These are phyloP conservation scores for Drosophila nikananu DNA, from an alignment of 1,140 invertebrate species.

Conservation along the genomic window DNA sequence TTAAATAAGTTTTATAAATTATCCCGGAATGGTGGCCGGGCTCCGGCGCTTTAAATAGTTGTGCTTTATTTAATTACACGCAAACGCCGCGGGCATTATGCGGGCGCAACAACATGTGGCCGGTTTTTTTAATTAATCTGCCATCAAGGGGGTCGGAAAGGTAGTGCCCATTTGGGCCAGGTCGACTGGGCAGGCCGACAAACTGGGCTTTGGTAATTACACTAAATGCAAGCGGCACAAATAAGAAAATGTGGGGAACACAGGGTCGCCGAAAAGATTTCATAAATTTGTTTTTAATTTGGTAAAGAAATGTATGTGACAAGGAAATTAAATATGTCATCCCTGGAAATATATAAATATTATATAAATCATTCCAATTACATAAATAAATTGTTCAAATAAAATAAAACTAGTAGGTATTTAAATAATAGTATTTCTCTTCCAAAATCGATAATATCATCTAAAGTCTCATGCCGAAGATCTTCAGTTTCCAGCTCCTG, in stretches of 20 bases:
- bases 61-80: slow-evolving; percentile 65
- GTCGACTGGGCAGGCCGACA: background rate
- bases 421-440: background rate
- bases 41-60: slow-evolving; percentile 50
- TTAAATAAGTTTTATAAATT: slow-evolving; percentile 59
- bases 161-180: slow-evolving; percentile 14
- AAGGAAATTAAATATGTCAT: background rate
- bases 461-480: no score
- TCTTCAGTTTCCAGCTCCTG: background rate
- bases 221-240: background rate
- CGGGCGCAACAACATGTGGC: slow-evolving; percentile 35
- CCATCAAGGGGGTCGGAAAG: slow-evolving; percentile 14
- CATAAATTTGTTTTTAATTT: background rate
- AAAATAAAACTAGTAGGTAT: background rate
- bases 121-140: slow-evolving; percentile 54
- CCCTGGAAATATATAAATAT: background rate
- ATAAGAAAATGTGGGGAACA: background rate
- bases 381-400: background rate
- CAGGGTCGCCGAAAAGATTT: background rate
- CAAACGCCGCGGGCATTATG: slow-evolving; percentile 47
- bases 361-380: background rate
- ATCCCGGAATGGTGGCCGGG: slow-evolving; percentile 7
- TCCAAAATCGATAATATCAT: background rate
- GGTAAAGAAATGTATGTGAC: background rate
- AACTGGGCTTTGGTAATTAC: background rate